phyloP scores from a whole-genome alignment of 2,113 vertebrate species.

The Tauraco erythrolophus region DNA sequence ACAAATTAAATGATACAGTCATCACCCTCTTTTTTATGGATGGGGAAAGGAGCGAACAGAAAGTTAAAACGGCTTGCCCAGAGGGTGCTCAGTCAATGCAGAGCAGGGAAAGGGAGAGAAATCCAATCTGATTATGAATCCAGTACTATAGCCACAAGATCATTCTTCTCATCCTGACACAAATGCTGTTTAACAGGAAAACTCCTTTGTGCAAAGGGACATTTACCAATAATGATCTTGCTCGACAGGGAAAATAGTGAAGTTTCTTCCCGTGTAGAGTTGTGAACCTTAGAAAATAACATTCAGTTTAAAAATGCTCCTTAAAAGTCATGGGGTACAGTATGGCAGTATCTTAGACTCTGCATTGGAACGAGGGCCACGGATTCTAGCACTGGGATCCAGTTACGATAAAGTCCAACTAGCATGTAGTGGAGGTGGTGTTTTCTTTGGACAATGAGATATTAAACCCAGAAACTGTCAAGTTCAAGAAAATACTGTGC shows the following conservation, averaged over 20 bases:
- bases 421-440: background rate
- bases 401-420: background rate
- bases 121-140: conserved; percentile 6
- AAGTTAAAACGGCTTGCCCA: background rate
- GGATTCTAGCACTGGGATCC: background rate
- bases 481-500: background rate
- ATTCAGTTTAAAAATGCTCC: background rate
- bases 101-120: background rate
- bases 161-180: conserved; percentile 17
- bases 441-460: conserved; percentile 7
- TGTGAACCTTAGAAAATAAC: background rate
- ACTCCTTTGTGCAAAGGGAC: background rate
- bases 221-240: background rate
- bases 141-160: background rate
- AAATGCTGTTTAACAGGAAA: background rate
- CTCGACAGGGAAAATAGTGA: background rate
- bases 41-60: background rate
- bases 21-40: background rate
- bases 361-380: background rate
- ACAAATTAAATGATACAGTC: background rate
- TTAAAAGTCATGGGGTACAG: background rate
- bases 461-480: background rate
- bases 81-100: conserved; percentile 9
- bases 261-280: background rate
- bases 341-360: background rate